Evolutionary conservation across 1,140 invertebrate genomes (phyloP).

Genomic region (Octopus sinensis): DNA sequence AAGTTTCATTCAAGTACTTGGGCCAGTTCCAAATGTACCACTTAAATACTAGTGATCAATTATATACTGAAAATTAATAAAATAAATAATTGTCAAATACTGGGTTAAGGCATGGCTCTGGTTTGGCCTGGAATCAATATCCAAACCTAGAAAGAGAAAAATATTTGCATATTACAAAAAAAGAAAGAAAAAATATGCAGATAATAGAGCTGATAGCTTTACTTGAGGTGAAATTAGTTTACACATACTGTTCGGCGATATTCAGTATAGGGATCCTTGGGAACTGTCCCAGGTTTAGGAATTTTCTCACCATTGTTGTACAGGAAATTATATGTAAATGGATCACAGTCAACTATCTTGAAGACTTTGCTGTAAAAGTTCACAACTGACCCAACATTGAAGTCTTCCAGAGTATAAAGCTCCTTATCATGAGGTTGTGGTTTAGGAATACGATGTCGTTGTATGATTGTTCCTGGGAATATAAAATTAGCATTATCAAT

Average conservation of each 20-base stretch:
- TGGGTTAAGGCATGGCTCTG: too few relatives aligned
- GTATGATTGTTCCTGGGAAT: slow-evolving; percentile 69
- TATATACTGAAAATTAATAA: too few relatives aligned
- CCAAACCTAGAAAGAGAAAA: too few relatives aligned
- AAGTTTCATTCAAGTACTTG: too few relatives aligned
- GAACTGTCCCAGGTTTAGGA: slow-evolving; percentile 29
- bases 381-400: slow-evolving; percentile 70
- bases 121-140: too few relatives aligned
- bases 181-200: neutral
- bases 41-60: too few relatives aligned
- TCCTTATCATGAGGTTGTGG: slow-evolving; percentile 67
- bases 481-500: neutral
- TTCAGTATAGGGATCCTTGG: slow-evolving; percentile 52
- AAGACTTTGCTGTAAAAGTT: slow-evolving; percentile 75
- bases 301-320: slow-evolving; percentile 79
- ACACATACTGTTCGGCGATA: slow-evolving; percentile 55
- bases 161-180: neutral
- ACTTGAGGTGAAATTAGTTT: neutral
- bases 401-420: slow-evolving; percentile 67
- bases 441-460: slow-evolving; percentile 72
- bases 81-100: too few relatives aligned
- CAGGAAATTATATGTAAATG: slow-evolving; percentile 80
- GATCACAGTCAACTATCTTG: slow-evolving; percentile 77
- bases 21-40: too few relatives aligned
- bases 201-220: neutral